A percentile compares a stretch with the other conserved stretches of the same genome.
Conservation (phyloP, 2,888 invertebrate species). For the Cremastobaeus sp. region DNA sequence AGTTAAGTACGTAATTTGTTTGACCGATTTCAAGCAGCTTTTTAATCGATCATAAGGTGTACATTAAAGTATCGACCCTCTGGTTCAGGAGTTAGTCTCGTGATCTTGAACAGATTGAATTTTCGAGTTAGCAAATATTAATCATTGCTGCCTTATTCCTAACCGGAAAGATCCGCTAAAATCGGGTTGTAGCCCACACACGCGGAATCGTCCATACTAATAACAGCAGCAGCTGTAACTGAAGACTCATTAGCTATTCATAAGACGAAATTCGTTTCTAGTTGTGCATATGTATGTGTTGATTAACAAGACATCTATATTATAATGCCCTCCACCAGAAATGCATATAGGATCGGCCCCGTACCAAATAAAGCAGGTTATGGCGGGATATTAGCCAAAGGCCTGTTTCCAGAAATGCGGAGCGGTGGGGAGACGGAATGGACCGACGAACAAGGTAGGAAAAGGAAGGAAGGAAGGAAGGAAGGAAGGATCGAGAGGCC, state of each 20-base stretch:
- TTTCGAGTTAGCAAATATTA: slow-evolving; percentile 8
- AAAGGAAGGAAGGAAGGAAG: slow-evolving; percentile 40
- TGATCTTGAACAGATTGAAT: background rate
- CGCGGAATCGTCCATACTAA: slow-evolving; percentile 49
- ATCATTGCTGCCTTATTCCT: slow-evolving; percentile 27
- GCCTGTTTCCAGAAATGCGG: slow-evolving; percentile 63
- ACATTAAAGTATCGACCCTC: too few species aligned
- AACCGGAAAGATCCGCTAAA: slow-evolving; percentile 42
- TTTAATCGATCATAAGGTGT: too few species aligned
- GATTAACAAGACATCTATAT: slow-evolving; percentile 77
- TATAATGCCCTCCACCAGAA: slow-evolving; percentile 71
- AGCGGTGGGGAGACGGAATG: slow-evolving; percentile 52
- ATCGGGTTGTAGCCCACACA: slow-evolving; percentile 51
- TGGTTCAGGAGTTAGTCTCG: too few species aligned
- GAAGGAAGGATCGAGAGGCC: slow-evolving; percentile 62
- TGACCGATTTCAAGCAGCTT: too few species aligned
- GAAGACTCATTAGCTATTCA: slow-evolving; percentile 74
- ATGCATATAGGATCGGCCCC: slow-evolving; percentile 58
- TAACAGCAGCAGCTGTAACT: slow-evolving; percentile 58
- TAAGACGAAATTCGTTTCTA: slow-evolving; percentile 73
- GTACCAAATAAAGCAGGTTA: slow-evolving; percentile 68
- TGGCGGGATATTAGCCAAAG: slow-evolving; percentile 69
- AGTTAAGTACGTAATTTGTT: too few species aligned
- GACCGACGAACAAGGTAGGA: slow-evolving; percentile 52
- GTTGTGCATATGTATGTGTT: slow-evolving; percentile 65